Evolutionary conservation across 2,797 vertebrate species (phyloP).

Genomic region (Lates japonicus): DNA sequence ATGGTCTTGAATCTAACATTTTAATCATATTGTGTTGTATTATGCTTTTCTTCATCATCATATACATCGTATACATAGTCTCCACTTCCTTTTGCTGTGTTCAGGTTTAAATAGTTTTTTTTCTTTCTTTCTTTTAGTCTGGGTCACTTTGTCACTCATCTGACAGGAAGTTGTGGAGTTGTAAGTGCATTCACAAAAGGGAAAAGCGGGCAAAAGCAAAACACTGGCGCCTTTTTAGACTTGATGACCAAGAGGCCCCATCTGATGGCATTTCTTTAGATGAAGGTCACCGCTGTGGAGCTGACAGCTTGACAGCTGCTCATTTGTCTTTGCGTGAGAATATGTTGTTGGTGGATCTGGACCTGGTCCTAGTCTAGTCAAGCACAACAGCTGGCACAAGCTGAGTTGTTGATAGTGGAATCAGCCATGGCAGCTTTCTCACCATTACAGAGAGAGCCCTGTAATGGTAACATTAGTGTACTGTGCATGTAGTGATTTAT

Average conservation of each 20-base stretch:
- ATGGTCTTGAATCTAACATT: slow-evolving; percentile 49
- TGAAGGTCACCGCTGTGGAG: slow-evolving; percentile 54
- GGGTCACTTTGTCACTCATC: slow-evolving; percentile 61
- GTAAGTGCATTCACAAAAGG: slow-evolving; percentile 51
- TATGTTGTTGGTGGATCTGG: slow-evolving; percentile 70
- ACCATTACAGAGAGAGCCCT: slow-evolving; percentile 31
- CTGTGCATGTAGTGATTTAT: slow-evolving; percentile 13
- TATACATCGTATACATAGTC: not conserved
- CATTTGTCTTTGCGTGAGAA: slow-evolving; percentile 84
- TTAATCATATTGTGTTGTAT: slow-evolving; percentile 49
- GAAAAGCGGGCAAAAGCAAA: slow-evolving; percentile 62
- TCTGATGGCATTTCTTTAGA: slow-evolving; percentile 60
- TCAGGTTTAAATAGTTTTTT: slow-evolving; percentile 21
- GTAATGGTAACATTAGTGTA: slow-evolving; percentile 8
- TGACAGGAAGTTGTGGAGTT: slow-evolving; percentile 62
- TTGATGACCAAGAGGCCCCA: slow-evolving; percentile 63
- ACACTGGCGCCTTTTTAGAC: slow-evolving; percentile 51
- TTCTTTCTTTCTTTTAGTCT: slow-evolving; percentile 29
- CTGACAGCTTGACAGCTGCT: slow-evolving; percentile 79
- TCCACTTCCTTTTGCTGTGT: slow-evolving; percentile 13
- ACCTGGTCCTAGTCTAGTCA: slow-evolving; percentile 64
- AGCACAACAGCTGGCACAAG: slow-evolving; percentile 67
- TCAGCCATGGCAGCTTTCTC: slow-evolving; percentile 50
- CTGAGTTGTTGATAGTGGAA: slow-evolving; percentile 71
- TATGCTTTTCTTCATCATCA: slow-evolving; percentile 8